These are phyloP conservation scores for Stegastes partitus DNA, from an alignment of 2,113 vertebrate genomes.

Conservation along the genomic window DNA sequence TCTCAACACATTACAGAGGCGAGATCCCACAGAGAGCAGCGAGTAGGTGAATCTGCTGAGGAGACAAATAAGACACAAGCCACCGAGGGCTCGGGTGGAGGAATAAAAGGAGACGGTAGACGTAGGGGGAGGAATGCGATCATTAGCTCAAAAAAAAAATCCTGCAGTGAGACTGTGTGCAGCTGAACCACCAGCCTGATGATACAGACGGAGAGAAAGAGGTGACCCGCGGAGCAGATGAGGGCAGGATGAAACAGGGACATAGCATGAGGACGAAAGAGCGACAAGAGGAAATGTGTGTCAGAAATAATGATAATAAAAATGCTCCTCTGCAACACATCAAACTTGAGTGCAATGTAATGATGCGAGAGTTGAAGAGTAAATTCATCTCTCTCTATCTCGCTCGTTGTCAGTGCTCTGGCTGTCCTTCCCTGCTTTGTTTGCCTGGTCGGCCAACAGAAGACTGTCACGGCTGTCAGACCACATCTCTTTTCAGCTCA, in stretches of 20 bases:
- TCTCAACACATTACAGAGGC: conserved; percentile 12
- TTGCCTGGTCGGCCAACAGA: conserved; percentile 25
- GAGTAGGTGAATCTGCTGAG: conserved; percentile 27
- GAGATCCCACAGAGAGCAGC: conserved; percentile 12
- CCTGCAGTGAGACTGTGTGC: conserved; percentile 55
- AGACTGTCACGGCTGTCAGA: conserved; percentile 49
- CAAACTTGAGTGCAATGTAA: conserved; percentile 12
- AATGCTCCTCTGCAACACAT: conserved; percentile 24
- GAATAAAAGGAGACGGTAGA: conserved; percentile 20
- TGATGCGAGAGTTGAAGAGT: conserved; percentile 21
- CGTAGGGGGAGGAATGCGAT: conserved; percentile 32
- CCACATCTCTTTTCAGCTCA: conserved; percentile 42
- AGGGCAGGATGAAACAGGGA: conserved; percentile 40
- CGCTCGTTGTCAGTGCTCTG: neutral
- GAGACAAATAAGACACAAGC: conserved; percentile 34
- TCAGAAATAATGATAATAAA: conserved; percentile 27
- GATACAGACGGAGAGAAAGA: conserved; percentile 30
- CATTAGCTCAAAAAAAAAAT: conserved; percentile 67
- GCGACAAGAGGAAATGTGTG: too few species aligned
- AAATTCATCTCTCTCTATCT: conserved; percentile 11
- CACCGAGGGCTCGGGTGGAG: neutral
- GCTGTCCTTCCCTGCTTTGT: conserved; percentile 18
- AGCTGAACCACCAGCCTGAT: conserved; percentile 38
- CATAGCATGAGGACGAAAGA: neutral
- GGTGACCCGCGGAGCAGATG: conserved; percentile 42